Evolutionary conservation across 1,140 invertebrate genomes (phyloP).

Genomic region (Camponotus pennsylvanicus): DNA sequence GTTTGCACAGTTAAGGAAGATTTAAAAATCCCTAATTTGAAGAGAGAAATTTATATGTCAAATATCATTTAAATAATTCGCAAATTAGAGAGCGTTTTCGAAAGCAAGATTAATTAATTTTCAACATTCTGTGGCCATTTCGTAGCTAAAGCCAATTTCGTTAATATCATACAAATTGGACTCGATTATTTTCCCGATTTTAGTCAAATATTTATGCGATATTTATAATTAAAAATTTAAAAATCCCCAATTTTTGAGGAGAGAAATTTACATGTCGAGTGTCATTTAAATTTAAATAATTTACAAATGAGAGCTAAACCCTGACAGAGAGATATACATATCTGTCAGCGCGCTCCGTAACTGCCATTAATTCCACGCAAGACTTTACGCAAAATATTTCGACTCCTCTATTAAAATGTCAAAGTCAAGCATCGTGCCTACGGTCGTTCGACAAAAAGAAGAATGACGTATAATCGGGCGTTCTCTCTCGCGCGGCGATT

Average conservation of each 20-base stretch:
- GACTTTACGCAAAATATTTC: conserved; percentile 11
- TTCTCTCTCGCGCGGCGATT: background rate
- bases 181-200: background rate
- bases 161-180: background rate
- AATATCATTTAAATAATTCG: background rate
- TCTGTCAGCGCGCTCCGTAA: background rate
- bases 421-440: conserved; percentile 2
- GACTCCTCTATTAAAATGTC: conserved; percentile 18
- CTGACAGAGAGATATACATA: background rate
- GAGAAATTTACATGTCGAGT: background rate
- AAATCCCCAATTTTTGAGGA: background rate
- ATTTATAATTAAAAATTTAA: background rate
- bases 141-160: background rate
- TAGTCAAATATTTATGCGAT: background rate
- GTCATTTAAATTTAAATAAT: background rate
- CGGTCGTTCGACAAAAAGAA: background rate
- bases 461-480: background rate
- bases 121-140: conserved; percentile 9
- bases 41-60: background rate
- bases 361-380: background rate
- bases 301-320: background rate
- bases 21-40: background rate
- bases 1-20: background rate
- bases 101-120: conserved; percentile 39
- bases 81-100: background rate